Base-by-base conservation (phyloP, 2,797 vertebrate genomes). In the Galago senegalensis region DNA sequence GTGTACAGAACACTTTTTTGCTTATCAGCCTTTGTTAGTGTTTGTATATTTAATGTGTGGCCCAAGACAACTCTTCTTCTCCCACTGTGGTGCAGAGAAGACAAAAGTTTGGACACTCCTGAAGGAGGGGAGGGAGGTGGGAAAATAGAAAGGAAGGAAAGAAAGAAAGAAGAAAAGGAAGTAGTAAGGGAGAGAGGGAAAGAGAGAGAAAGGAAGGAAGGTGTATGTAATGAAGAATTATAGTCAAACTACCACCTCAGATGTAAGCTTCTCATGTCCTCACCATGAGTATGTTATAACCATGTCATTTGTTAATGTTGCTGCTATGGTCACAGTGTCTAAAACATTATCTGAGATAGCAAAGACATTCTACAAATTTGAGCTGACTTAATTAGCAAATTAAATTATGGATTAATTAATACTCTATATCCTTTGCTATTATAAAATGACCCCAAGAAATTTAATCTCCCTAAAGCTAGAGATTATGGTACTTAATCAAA, bases 391-490 rank as follows among this genome's bases (percentile, higher is more conserved):
- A 58, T 79, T 87, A 95, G 69, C 34, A 85, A 94, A 73, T 87
- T 58, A 92, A 92, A 93, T 65, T 34, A 84, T 82, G 17, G 79
- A 88, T 91, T 61, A 91, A 88, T 67, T 67, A 67, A 67, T 67
- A 67, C 70, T 49, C 2, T 27, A 65, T 29, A 11, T 34, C 29
- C 94, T 87, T 84, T 29, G 89, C 82, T 25, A 25, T 63, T 49
- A 73, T 40, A 67, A 94, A 93, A 87, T 85, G 72, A 89, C 49
- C 46, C 40, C 37, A 79, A 87, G 37, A 94, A 91, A 31, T 76
- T 63, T 87, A 56, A 89, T 83, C 43, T 87, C 43, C 20, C 12
- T 87, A 43, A 67, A 53, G 13, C 72, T 85, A 73, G 31, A 89
- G 2, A 89, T 61, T 56, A 84, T 73, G 37, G 3, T 70, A 88